Percentiles rank a stretch among this genome's conserved stretches.
Evolutionary conservation across 2,113 vertebrate species (phyloP).

Genomic region (Protobothrops flavoviridis): DNA sequence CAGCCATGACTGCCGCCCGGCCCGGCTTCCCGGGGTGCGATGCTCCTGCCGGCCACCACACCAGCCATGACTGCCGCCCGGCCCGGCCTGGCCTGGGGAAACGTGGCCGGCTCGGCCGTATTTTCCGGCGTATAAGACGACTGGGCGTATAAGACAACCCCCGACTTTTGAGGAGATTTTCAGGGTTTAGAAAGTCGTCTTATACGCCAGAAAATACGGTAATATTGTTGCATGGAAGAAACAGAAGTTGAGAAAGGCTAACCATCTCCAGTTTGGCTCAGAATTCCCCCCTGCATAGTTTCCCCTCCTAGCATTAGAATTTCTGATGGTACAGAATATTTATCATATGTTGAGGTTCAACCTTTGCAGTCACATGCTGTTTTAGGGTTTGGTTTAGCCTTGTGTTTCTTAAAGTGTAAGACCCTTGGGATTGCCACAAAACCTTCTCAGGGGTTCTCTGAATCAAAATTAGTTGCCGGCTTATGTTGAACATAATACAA

Average conservation of each 20-base stretch:
- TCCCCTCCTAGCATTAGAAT: not conserved
- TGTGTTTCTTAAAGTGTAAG: not conserved
- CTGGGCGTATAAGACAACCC: no score
- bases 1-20: no score
- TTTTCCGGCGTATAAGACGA: no score
- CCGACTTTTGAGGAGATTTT: no score
- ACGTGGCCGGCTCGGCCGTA: no score
- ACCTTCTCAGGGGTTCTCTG: not conserved
- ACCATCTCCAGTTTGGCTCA: no score
- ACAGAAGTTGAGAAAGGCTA: not conserved
- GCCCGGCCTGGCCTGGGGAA: no score
- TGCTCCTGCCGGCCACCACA: no score
- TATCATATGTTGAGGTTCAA: not conserved
- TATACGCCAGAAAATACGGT: no score
- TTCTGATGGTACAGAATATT: not conserved
- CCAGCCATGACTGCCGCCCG: no score
- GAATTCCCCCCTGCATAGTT: not conserved
- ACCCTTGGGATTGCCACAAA: not conserved
- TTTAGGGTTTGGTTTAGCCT: not conserved
- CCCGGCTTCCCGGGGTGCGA: no score
- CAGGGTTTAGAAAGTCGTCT: no score
- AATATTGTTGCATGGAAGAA: not conserved
- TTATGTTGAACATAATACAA: not conserved
- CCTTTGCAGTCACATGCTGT: not conserved
- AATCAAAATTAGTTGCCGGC: not conserved